Percentiles rank a stretch among this genome's conserved stretches.
Conservation (phyloP, 1,140 invertebrate species). For the Helicoverpa armigera region DNA sequence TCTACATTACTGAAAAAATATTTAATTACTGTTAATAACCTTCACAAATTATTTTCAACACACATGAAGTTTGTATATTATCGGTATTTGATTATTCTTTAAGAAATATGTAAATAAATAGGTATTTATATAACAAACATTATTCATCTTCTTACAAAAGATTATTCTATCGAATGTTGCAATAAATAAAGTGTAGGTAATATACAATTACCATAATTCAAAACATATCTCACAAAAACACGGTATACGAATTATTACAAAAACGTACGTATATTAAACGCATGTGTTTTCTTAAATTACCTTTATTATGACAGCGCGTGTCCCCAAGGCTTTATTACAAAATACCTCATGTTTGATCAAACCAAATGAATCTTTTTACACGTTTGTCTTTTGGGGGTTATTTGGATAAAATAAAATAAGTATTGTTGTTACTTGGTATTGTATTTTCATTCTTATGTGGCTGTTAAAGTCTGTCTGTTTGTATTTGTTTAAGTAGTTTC, state of each 20-base stretch:
- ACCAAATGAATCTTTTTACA: neutral
- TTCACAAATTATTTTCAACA: too few species aligned
- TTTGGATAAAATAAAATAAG: neutral
- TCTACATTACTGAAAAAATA: too few species aligned
- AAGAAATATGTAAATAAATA: too few species aligned
- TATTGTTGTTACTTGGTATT: neutral
- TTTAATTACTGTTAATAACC: too few species aligned
- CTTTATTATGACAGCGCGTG: constrained; percentile 12
- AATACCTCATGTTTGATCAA: constrained; percentile 13
- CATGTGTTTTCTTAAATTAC: neutral
- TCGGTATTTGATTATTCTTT: too few species aligned
- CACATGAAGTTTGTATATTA: too few species aligned
- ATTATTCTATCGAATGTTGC: too few species aligned
- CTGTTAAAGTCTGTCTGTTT: too few species aligned
- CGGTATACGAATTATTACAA: neutral
- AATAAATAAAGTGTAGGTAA: too few species aligned
- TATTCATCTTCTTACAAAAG: too few species aligned
- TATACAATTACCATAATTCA: too few species aligned
- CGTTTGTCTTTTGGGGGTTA: neutral
- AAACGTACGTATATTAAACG: neutral
- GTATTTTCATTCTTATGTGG: neutral
- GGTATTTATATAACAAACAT: too few species aligned
- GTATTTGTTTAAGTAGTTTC: neutral
- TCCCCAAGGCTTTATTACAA: constrained; percentile 17
- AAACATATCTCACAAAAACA: neutral